phyloP scores from a whole-genome alignment of 1,140 invertebrate species.

The Polypedilum pembai region DNA sequence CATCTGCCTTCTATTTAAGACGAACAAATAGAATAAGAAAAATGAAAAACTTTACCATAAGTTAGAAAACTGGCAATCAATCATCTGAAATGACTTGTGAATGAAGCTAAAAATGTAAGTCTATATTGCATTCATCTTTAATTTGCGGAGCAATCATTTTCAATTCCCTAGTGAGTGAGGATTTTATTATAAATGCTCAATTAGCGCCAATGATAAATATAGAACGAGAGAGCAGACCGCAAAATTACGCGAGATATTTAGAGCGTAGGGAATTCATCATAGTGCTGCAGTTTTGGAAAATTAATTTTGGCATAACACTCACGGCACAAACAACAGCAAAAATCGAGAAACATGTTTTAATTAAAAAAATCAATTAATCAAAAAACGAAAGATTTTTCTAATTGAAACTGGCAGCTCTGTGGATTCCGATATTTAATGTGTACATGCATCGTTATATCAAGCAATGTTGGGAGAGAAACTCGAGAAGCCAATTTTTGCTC shows the following conservation, averaged over 20 bases:
- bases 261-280: too few relatives aligned
- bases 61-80: too few relatives aligned
- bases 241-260: background rate
- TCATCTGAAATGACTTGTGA: too few relatives aligned
- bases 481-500: conserved; percentile 3
- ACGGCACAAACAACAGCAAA: background rate
- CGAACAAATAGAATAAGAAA: too few relatives aligned
- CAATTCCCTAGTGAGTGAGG: too few relatives aligned
- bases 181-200: too few relatives aligned
- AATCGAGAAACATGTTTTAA: conserved; percentile 4
- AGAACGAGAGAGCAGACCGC: background rate
- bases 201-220: too few relatives aligned
- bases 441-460: background rate
- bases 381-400: background rate
- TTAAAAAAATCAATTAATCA: conserved; percentile 20
- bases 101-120: too few relatives aligned
- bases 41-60: too few relatives aligned
- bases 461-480: background rate
- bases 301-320: background rate
- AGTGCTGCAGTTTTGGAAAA: background rate
- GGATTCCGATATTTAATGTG: background rate
- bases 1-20: too few relatives aligned
- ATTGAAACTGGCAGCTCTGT: conserved; percentile 10
- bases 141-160: too few relatives aligned
- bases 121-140: too few relatives aligned